Evolutionary conservation across 2,888 invertebrate species (phyloP), one percentile per base, ranked within the genome.

Genomic region (Amphiduros pacificus): DNA sequence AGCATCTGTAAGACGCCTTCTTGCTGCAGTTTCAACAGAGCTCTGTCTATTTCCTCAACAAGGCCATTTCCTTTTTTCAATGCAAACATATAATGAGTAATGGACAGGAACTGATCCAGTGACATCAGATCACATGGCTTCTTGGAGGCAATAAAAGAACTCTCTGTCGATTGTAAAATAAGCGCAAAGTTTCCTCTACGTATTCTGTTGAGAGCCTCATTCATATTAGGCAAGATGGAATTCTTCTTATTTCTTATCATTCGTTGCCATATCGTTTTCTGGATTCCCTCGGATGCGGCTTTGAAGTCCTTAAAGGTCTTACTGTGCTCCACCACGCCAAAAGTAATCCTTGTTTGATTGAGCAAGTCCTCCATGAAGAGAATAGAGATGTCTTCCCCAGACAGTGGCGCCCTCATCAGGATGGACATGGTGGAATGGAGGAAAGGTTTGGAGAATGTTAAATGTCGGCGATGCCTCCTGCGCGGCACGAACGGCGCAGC

Each of bases 81-180:
- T 2, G 61, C 66, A 28, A 66, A 59, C 51, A 53, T 56, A 60
- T 64, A 66, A 29, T 64, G 32, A 2, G 60, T 66, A 24, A 61
- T 56, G 20, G 57, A 50, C 36, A 55, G 51, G 40, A 59, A 60
- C 57, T 63, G 66, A 28, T 63, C 55, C 32, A 58, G 26, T 17
- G 61, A 9, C 55, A 64, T 28, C 22, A 66, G 31, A 48, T 66
- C 61, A 26, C 66, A 66, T 6, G 66, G 61, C 20, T 26, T 11
- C 36, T 50, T 51, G 11, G 61, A 58, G 20, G 66, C 52, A 11
- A 61, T 31, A 41, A 53, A 59, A 6, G 50, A 32, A 4, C 60
- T 62, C 17, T 60, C 63, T 17, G 58, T 58, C 14, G 63, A 64
- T 11, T 64, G 63, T 26, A 66, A 17, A 24, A 66, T 51, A 17